Conservation (phyloP, 2,888 invertebrate genomes). For the Eurytoma californica region DNA sequence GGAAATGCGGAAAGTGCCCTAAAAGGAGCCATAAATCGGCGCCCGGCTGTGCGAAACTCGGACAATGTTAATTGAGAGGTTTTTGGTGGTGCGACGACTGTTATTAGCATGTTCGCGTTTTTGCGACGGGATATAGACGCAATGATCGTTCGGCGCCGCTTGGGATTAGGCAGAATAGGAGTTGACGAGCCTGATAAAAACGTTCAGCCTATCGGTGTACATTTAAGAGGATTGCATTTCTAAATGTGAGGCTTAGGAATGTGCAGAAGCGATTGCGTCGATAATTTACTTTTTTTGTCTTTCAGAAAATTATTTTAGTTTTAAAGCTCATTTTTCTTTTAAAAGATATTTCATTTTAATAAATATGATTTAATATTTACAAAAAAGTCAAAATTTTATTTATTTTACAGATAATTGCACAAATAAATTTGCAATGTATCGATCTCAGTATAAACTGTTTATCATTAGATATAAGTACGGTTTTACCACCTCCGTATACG, state of each 20-base stretch:
- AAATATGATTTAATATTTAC: too few species aligned
- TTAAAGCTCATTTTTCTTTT: too few species aligned
- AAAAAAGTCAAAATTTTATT: too few species aligned
- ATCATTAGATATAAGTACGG: not conserved
- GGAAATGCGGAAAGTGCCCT: slow-evolving; percentile 47
- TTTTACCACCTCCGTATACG: not conserved
- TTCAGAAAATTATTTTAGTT: too few species aligned
- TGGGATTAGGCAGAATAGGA: slow-evolving; percentile 46
- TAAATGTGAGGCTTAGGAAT: not conserved
- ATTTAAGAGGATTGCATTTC: slow-evolving; percentile 19
- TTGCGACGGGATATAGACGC: not conserved
- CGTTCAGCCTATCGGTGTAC: slow-evolving; percentile 14
- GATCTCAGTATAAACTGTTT: not conserved
- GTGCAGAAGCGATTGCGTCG: not conserved
- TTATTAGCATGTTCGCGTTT: slow-evolving; percentile 24
- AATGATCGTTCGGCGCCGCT: slow-evolving; percentile 51
- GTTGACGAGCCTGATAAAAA: slow-evolving; percentile 37
- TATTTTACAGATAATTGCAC: too few species aligned
- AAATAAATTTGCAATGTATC: too few species aligned
- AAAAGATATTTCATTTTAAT: too few species aligned
- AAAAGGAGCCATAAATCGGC: slow-evolving; percentile 64
- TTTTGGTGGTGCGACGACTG: slow-evolving; percentile 43
- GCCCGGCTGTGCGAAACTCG: slow-evolving; percentile 54
- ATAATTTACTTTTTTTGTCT: not conserved
- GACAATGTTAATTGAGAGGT: slow-evolving; percentile 66